These are phyloP conservation scores for Hemicentrotus pulcherrimus DNA, from an alignment of 35 echinoderm and acorn worm genomes.

Conservation along the genomic window DNA sequence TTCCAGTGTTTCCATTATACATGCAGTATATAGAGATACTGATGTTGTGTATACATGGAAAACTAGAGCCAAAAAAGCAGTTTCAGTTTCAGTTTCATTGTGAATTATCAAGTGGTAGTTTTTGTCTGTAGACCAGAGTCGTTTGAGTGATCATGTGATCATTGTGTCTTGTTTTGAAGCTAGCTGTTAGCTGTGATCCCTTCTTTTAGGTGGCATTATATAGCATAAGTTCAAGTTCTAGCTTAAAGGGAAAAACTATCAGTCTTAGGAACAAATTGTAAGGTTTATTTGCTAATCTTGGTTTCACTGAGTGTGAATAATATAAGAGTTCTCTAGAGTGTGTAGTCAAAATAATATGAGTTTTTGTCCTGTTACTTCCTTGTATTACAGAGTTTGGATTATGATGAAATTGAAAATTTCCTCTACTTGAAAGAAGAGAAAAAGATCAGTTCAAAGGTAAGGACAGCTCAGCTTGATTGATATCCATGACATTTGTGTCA, in stretches of 20 bases:
- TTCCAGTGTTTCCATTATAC: no score
- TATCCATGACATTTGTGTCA: no score
- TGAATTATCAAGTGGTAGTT: no score
- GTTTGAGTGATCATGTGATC: no score
- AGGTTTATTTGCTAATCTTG: not conserved
- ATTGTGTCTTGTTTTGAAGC: no score
- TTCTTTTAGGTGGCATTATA: not conserved
- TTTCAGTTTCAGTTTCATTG: no score
- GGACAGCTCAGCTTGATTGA: not conserved
- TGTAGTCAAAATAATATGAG: not conserved
- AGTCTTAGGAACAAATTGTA: not conserved
- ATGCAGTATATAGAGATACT: no score
- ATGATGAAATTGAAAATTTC: constrained; percentile 92
- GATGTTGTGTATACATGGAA: no score
- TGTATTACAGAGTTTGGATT: constrained; percentile 84
- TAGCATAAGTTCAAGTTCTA: not conserved
- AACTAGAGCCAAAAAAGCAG: no score
- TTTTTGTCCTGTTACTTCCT: not conserved
- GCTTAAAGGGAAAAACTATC: not conserved
- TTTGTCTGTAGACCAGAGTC: no score
- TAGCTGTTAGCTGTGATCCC: no score
- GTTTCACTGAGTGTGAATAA: not conserved
- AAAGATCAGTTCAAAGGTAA: constrained; percentile 69
- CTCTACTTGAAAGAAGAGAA: constrained; percentile 82
- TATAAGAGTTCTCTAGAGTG: not conserved